These are phyloP conservation scores for Collichthys lucidus DNA, from an alignment of 2,113 vertebrate genomes.

Conservation along the genomic window DNA sequence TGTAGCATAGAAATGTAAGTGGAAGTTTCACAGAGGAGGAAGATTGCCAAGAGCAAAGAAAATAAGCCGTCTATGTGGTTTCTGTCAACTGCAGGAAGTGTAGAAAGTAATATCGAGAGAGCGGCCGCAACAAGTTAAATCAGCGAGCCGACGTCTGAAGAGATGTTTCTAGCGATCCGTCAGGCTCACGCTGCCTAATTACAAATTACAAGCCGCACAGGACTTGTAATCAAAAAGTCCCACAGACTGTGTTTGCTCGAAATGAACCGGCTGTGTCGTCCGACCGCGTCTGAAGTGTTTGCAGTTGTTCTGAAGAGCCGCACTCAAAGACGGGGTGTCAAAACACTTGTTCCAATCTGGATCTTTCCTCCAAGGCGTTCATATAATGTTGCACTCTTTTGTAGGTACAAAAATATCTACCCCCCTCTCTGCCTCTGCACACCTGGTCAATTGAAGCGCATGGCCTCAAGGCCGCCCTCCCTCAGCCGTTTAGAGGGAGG, in stretches of 20 bases:
- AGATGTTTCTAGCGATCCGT: constrained; percentile 8
- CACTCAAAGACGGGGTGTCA: not conserved
- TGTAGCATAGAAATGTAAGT: constrained; percentile 21
- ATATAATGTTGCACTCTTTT: not conserved
- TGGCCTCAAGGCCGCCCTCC: not conserved
- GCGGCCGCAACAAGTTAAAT: constrained; percentile 4
- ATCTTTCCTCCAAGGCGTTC: not conserved
- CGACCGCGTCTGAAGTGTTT: constrained; percentile 1
- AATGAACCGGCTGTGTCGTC: not conserved
- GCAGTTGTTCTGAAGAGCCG: not conserved
- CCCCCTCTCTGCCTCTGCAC: not conserved
- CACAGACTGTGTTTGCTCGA: not conserved
- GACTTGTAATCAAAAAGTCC: not conserved
- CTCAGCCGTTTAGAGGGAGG: not conserved
- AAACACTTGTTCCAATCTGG: not conserved
- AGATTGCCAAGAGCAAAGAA: constrained; percentile 18
- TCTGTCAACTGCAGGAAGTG: constrained; percentile 25
- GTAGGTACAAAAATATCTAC: too few species aligned
- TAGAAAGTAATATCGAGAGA: not conserved
- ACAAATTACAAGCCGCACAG: not conserved
- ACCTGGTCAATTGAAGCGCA: not conserved
- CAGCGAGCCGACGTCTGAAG: constrained; percentile 12
- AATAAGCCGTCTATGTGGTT: constrained; percentile 1
- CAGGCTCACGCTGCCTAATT: not conserved
- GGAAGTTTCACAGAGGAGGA: not conserved